These are phyloP conservation scores for Bombus superbus DNA, from an alignment of 1,140 invertebrate species.

Conservation along the genomic window DNA sequence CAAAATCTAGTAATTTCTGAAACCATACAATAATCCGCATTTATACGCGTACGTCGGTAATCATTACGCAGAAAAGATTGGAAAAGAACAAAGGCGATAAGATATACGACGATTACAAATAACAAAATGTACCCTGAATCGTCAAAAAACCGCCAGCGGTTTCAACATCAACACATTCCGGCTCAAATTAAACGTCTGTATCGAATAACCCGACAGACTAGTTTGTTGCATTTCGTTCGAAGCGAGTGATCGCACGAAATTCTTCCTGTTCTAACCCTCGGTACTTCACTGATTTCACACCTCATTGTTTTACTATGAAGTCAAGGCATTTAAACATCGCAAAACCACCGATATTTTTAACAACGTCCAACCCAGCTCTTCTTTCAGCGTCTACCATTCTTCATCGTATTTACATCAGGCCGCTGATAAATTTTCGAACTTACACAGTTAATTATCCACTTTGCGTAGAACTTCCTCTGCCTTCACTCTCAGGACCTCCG, in stretches of 20 bases:
- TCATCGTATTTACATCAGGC: constrained; percentile 39
- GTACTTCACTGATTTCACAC: neutral
- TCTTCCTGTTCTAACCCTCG: neutral
- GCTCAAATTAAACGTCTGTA: neutral
- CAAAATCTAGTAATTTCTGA: neutral
- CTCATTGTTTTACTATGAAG: neutral
- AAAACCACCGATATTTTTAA: neutral
- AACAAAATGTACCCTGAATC: neutral
- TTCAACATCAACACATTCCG: neutral
- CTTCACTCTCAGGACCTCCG: constrained; percentile 79
- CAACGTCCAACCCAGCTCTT: neutral
- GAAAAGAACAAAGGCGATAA: too few species aligned
- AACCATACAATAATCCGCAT: neutral
- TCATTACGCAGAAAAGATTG: neutral
- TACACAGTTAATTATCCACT: constrained; percentile 76
- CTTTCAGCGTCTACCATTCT: too few species aligned
- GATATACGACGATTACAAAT: neutral
- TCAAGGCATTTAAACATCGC: neutral
- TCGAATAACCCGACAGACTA: neutral
- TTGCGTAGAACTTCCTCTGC: constrained; percentile 80
- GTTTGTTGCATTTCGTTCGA: neutral
- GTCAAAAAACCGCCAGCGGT: constrained; percentile 40
- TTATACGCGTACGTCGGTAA: neutral
- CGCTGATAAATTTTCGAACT: neutral
- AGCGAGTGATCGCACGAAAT: neutral